phyloP scores from a whole-genome alignment of 2,113 vertebrate genomes.

The Scomber colias region DNA sequence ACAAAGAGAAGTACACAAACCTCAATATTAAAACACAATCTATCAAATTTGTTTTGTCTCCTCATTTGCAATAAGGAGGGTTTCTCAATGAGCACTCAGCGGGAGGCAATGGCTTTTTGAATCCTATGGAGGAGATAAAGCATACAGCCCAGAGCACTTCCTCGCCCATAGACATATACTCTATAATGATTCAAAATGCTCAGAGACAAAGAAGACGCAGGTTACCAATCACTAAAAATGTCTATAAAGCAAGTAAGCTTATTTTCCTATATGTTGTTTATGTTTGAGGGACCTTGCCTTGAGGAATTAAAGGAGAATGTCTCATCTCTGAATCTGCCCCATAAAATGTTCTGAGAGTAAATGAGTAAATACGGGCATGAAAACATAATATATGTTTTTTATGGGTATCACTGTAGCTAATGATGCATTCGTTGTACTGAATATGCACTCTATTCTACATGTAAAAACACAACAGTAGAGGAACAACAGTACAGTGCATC shows the following conservation, averaged over 20 bases:
- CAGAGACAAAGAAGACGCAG: background rate
- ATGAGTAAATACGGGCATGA: too few relatives aligned
- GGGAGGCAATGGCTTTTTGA: slow-evolving; percentile 30
- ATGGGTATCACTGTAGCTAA: slow-evolving; percentile 1
- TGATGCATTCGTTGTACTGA: slow-evolving; percentile 17
- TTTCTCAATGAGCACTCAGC: slow-evolving; percentile 37
- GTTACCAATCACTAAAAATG: background rate
- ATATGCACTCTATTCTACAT: slow-evolving; percentile 6
- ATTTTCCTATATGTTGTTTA: slow-evolving; percentile 5
- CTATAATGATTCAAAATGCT: slow-evolving; percentile 37
- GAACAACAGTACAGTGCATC: background rate
- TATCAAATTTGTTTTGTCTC: slow-evolving; percentile 36
- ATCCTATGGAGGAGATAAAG: slow-evolving; percentile 22
- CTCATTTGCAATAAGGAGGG: slow-evolving; percentile 39
- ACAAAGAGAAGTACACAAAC: slow-evolving; percentile 24
- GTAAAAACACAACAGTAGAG: background rate
- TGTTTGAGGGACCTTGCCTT: slow-evolving; percentile 33
- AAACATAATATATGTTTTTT: background rate
- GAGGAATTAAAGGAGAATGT: slow-evolving; percentile 12
- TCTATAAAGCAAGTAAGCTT: background rate
- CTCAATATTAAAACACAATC: slow-evolving; percentile 28
- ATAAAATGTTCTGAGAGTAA: background rate
- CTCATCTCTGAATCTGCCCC: slow-evolving; percentile 18
- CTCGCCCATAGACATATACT: slow-evolving; percentile 36
- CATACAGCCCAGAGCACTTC: slow-evolving; percentile 32